These are phyloP conservation scores for Acomys russatus DNA, from an alignment of 2,797 vertebrate genomes.

Conservation along the genomic window DNA sequence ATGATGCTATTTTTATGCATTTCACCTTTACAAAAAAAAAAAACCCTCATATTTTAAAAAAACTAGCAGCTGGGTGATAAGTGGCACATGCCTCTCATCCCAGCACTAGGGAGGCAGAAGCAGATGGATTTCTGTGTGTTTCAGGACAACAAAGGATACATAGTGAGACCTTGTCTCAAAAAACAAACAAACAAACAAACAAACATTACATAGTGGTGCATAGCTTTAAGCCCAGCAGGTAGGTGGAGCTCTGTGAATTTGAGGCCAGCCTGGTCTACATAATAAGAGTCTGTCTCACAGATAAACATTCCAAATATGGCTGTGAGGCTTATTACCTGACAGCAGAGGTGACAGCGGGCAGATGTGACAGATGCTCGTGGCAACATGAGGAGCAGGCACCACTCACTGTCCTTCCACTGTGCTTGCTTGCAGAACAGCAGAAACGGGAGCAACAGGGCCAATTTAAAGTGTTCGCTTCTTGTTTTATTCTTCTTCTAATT, in stretches of 20 bases:
- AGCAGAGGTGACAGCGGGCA: constrained; percentile 46
- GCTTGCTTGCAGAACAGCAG: constrained; percentile 50
- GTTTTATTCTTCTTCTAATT: constrained; percentile 52
- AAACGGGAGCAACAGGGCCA: not conserved
- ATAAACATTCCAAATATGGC: constrained; percentile 26
- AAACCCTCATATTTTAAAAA: not conserved
- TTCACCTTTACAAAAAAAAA: not conserved
- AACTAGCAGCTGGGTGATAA: not conserved
- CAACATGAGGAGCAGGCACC: constrained; percentile 44
- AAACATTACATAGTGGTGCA: not conserved
- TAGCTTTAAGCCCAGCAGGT: not conserved
- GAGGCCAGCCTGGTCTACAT: not conserved
- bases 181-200: not conserved
- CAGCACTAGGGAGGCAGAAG: not conserved
- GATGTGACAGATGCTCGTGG: constrained; percentile 22
- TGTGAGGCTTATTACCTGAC: constrained; percentile 22
- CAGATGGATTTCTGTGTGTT: not conserved
- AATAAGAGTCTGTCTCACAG: not conserved
- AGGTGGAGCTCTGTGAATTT: not conserved
- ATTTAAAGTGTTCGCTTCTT: constrained; percentile 64
- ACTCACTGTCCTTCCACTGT: constrained; percentile 35
- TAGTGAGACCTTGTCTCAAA: not conserved
- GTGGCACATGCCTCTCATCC: not conserved
- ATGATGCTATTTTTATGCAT: not conserved
- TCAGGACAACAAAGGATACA: not conserved